These are phyloP conservation scores for Sarcophaga bullata DNA, from an alignment of 1,140 invertebrate genomes.

Conservation along the genomic window DNA sequence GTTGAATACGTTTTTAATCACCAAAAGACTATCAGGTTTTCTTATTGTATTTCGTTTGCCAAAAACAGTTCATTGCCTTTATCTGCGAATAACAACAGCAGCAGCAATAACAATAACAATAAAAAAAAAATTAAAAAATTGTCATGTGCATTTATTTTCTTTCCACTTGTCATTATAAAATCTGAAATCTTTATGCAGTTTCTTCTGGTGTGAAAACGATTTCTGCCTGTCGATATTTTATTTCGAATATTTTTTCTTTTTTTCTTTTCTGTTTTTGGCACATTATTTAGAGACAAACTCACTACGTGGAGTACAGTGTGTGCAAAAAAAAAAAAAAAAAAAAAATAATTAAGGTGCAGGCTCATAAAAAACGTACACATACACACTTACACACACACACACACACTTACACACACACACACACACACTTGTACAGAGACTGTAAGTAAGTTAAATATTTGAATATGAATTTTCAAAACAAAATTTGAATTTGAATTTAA, in stretches of 20 bases:
- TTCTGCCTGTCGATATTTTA: not conserved
- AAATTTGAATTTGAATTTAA: not conserved
- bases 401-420: not conserved
- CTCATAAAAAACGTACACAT: not conserved
- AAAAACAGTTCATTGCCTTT: not conserved
- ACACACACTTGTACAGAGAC: not conserved
- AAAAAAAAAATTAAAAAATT: not conserved
- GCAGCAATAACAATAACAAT: not conserved
- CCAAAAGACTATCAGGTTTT: too few species aligned
- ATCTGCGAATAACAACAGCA: too few species aligned
- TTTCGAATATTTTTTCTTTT: not conserved
- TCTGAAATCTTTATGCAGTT: constrained; percentile 5
- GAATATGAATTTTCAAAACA: not conserved
- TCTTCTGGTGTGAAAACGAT: too few species aligned
- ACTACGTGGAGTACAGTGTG: too few species aligned
- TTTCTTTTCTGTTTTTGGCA: not conserved
- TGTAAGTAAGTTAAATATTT: not conserved
- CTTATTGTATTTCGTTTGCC: too few species aligned
- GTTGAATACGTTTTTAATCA: too few species aligned
- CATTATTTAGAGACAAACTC: too few species aligned
- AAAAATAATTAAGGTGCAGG: too few species aligned
- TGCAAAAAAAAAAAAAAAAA: too few species aligned
- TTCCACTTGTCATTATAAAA: constrained; percentile 6
- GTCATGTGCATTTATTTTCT: not conserved
- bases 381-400: too few species aligned